Evolutionary conservation across 2,797 vertebrate species (phyloP).

Genomic region (Phrynocephalus forsythii): DNA sequence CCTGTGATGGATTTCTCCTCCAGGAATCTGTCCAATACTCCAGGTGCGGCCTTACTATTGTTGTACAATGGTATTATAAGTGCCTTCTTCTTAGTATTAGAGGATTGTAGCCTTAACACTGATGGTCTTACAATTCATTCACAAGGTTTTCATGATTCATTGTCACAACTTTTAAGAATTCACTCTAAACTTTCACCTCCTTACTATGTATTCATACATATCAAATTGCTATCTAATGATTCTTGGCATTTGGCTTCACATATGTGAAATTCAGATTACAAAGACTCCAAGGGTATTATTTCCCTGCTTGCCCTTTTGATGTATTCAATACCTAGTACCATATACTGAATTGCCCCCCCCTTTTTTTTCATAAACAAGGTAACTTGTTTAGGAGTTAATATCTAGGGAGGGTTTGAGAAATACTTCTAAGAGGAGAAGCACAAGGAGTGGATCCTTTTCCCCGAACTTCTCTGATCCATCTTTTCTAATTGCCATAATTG

Average conservation of each 20-base stretch:
- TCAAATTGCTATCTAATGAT: neutral
- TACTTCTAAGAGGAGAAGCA: constrained; percentile 20
- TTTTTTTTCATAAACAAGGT: neutral
- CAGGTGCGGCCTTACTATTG: too few species aligned
- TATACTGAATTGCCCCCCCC: rapidly evolving
- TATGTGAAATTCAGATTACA: neutral
- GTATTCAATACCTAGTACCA: neutral
- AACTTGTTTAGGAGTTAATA: neutral
- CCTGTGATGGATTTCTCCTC: too few species aligned
- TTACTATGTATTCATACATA: neutral
- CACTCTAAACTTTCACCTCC: neutral
- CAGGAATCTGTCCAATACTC: too few species aligned
- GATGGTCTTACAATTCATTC: too few species aligned
- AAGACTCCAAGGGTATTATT: neutral
- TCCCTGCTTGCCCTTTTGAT: constrained; percentile 19
- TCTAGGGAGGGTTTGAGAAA: constrained; percentile 21
- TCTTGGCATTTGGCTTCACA: neutral
- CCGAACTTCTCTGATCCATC: constrained; percentile 21
- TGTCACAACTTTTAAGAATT: neutral
- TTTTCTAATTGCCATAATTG: constrained; percentile 46
- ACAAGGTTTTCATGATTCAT: neutral
- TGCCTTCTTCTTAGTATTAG: neutral
- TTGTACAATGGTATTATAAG: too few species aligned
- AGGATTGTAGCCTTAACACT: neutral
- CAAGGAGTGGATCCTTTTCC: neutral